Evolutionary conservation across 2,113 vertebrate genomes (phyloP), one percentile per base, ranked within the genome.

Genomic region (Leptobrachium ailaonicum): DNA sequence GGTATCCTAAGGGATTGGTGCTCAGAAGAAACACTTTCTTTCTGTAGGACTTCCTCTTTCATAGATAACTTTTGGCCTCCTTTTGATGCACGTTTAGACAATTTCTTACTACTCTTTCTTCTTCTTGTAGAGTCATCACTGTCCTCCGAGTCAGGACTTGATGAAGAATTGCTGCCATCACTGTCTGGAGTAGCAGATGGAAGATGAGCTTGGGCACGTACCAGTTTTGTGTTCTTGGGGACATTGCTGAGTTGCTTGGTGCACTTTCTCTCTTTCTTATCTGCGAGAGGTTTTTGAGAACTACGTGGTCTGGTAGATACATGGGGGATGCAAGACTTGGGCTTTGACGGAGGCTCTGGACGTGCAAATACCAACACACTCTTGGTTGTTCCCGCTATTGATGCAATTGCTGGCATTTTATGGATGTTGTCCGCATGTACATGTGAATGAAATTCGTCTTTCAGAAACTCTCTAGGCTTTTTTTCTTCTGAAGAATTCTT

Each of bases 321-420:
- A 0, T 45, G 13, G 0, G 63, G 58, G 45, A 87, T 68, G 54
- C 56, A 75, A 60, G 71, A 69, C 66, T 70, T 77, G 53, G 47
- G 77, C 58, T 85, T 92, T 8, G 3, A 13, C 71, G 66, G 75
- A 3, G 72, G 83, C 7, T 14, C 63, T 13, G 85, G 77, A 2
- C 87, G 89, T 45, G 85, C 84, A 71, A 79, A 79, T n/a, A 82
- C 83, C 11, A 67, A 44, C 42, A 76, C 47, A 0, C 82, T 85
- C 77, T 85, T 88, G 82, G 85, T 83, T 3, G 90, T 93, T 85
- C 89, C 90, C 1, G 77, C 83, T 50, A 85, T 70, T 2, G 68
- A 67, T 42, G 87, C 79, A 86, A 90, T 94, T 83, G 84, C 87
- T 13, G 87, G 87, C 1, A 88, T 85, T 60, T 11, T 84, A 80